Conservation (phyloP, 1,140 invertebrate genomes). For the Lucilia cuprina region DNA sequence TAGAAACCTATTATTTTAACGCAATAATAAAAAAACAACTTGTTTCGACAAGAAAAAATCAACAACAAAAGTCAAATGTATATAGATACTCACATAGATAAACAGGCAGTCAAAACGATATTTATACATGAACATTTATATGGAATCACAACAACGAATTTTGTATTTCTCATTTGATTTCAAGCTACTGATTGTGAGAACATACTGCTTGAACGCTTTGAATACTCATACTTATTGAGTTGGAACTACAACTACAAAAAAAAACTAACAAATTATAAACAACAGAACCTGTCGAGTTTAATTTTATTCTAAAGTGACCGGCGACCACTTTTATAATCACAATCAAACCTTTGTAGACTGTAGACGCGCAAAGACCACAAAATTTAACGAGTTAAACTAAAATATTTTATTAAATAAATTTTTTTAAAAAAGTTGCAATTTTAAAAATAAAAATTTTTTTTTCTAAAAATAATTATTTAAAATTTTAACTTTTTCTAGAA, state of each 20-base stretch:
- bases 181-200: neutral
- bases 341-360: constrained; percentile 31
- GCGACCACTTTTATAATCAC: constrained; percentile 17
- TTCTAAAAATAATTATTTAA: neutral
- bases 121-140: neutral
- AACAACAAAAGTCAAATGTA: neutral
- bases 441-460: neutral
- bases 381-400: neutral
- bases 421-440: neutral
- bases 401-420: neutral
- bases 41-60: neutral
- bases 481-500: constrained; percentile 4
- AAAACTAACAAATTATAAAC: neutral
- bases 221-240: neutral
- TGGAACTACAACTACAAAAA: neutral
- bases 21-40: neutral
- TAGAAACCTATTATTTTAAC: neutral
- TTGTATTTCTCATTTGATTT: constrained; percentile 13
- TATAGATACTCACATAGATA: too few species aligned
- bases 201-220: neutral
- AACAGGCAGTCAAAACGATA: neutral
- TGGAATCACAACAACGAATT: neutral
- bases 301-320: constrained; percentile 31
- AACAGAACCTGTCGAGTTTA: constrained; percentile 27
- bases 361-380: constrained; percentile 35